These are phyloP conservation scores for Bathynomus jamesi DNA, from an alignment of 1,140 invertebrate species.

Conservation along the genomic window DNA sequence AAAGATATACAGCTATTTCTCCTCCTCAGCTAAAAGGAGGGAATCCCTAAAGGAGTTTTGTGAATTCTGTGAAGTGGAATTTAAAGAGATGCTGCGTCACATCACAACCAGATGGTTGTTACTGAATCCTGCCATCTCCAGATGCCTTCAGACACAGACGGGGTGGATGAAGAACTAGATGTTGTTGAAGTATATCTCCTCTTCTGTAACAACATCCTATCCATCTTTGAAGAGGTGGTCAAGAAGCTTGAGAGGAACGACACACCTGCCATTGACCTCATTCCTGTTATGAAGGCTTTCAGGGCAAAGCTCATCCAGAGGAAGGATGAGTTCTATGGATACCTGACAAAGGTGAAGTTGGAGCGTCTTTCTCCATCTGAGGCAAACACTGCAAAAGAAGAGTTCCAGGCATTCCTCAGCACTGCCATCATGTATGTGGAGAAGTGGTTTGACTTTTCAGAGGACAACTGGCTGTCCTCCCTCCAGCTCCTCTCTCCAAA, in stretches of 20 bases:
- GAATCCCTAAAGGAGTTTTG: background rate
- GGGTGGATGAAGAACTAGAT: slow-evolving; percentile 1
- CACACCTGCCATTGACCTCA: slow-evolving; percentile 4
- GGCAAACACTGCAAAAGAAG: slow-evolving; percentile 4
- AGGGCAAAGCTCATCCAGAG: slow-evolving; percentile 10
- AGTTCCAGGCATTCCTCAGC: background rate
- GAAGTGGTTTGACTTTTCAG: too few relatives aligned
- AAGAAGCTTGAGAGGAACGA: background rate
- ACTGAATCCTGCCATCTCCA: slow-evolving; percentile 6
- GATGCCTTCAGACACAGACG: background rate
- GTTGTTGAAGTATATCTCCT: slow-evolving; percentile 12
- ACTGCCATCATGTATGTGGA: too few relatives aligned
- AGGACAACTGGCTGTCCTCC: too few relatives aligned
- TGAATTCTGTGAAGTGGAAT: slow-evolving; percentile 6
- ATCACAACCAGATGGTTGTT: slow-evolving; percentile 5
- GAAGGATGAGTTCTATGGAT: slow-evolving; percentile 11
- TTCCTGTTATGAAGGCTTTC: slow-evolving; percentile 9
- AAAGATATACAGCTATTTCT: slow-evolving; percentile 1
- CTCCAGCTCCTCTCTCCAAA: too few relatives aligned
- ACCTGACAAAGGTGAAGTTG: slow-evolving; percentile 10
- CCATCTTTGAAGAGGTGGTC: slow-evolving; percentile 5
- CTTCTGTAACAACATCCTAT: slow-evolving; percentile 3
- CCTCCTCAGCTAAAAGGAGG: slow-evolving; percentile 1
- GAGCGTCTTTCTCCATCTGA: slow-evolving; percentile 6
- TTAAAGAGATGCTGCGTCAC: background rate